phyloP scores from a whole-genome alignment of 2,888 invertebrate genomes.

The Calephelis perditalis region DNA sequence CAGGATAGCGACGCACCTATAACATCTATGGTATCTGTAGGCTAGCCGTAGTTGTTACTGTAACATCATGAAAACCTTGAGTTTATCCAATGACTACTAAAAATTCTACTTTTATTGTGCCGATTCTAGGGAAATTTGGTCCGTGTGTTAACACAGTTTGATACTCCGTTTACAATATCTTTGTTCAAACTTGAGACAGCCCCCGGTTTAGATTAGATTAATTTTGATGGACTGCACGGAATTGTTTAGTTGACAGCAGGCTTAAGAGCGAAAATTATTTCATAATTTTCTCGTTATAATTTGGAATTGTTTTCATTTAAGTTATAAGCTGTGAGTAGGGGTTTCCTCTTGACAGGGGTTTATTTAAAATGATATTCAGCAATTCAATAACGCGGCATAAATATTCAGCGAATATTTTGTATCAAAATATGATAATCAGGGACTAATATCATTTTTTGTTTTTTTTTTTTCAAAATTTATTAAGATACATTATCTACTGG shows the following conservation, averaged over 20 bases:
- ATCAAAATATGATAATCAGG: background rate
- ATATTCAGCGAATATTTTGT: slow-evolving; percentile 5
- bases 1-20: too few relatives aligned
- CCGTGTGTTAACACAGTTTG: slow-evolving; percentile 39
- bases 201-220: slow-evolving; percentile 71
- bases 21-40: too few relatives aligned
- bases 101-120: too few relatives aligned
- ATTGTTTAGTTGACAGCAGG: slow-evolving; percentile 60
- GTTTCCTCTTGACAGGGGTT: slow-evolving; percentile 49
- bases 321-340: slow-evolving; percentile 53
- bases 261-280: slow-evolving; percentile 63
- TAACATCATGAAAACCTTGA: too few relatives aligned
- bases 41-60: too few relatives aligned
- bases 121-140: background rate
- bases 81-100: too few relatives aligned
- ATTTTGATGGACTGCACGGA: slow-evolving; percentile 73
- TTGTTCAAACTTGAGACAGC: slow-evolving; percentile 69
- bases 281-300: slow-evolving; percentile 62
- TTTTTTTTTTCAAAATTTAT: too few relatives aligned
- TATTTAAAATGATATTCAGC: slow-evolving; percentile 38
- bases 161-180: slow-evolving; percentile 69
- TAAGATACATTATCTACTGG: too few relatives aligned
- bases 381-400: slow-evolving; percentile 16
- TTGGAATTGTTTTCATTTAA: slow-evolving; percentile 68
- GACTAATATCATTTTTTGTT: too few relatives aligned